Evolutionary conservation across 2,113 vertebrate species (phyloP).

Genomic region (Zosterops pallidus): DNA sequence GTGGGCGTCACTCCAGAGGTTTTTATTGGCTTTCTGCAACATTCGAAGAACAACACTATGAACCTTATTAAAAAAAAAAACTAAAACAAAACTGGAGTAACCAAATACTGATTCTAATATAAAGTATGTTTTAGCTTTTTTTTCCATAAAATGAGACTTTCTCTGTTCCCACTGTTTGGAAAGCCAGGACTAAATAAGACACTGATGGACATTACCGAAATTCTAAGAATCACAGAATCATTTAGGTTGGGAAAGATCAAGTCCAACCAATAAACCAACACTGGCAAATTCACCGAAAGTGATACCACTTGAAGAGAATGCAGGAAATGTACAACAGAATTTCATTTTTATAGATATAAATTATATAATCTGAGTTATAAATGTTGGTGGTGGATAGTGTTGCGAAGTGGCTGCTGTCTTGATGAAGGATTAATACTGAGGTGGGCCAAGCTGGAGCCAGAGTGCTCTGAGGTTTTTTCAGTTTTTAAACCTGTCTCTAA

Average conservation of each 20-base stretch:
- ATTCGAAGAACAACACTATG: neutral
- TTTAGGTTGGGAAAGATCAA: neutral
- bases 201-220: rapidly evolving
- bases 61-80: neutral
- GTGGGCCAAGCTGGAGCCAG: neutral
- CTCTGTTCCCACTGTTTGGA: neutral
- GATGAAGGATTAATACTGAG: neutral
- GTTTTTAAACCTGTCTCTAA: neutral
- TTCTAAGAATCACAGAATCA: neutral
- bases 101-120: neutral
- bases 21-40: neutral
- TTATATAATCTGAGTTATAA: neutral
- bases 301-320: neutral
- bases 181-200: neutral
- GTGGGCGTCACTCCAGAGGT: neutral
- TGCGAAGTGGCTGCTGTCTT: neutral
- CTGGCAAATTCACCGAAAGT: neutral
- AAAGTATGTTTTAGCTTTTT: neutral
- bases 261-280: neutral
- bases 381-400: neutral
- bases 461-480: neutral
- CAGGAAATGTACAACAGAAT: neutral
- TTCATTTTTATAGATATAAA: neutral
- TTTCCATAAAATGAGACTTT: neutral
- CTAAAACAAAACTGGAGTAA: neutral